Base-by-base conservation (phyloP, 2,888 invertebrate species). In the Heliconius aoede region DNA sequence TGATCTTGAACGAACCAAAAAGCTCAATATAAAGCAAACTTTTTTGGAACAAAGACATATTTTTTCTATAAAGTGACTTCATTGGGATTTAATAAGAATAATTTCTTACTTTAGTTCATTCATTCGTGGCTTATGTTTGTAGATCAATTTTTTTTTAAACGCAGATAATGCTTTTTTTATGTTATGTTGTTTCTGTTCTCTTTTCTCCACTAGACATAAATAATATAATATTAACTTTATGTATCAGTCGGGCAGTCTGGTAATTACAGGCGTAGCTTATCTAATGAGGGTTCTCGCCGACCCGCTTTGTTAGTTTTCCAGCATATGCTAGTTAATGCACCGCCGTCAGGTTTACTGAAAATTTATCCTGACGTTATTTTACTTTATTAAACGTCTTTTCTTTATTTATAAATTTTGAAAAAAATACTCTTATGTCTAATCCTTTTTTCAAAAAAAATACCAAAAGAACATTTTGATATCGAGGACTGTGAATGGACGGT, bases 1-100 rank as follows among this genome's bases (percentile, higher is more conserved):
- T 75, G 71, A 64, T 75, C 71, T 75, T 36, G n/a, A 24, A 15
- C 64, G 28, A 75, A 64, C 64, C 64, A 71, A 71, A 71, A 71
- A 55, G 62, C 55, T 75, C 55, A 72, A 69, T 69, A 69, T 69
- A 46, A 65, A 40, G 40, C 58, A 74, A 74, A 58, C 67, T 32
- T 69, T 30, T 5, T 9, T 18, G 13, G 21, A 74, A 74, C 61
- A 68, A 61, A 36, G 64, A 24, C 61, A 61, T 74, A 21, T 74
- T 69, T 68, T 68, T 67, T 61, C 40, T 68, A 68, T 46, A 68
- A 24, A 18, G 30, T 60, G 46, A 61, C 28, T 58, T 28, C 30
- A 24, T 40, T 30, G 30, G 60, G 61, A 60, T 74, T 74, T 26
- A 8, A 67, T 67, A 21, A 26, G 46, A n/a, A 28, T 5, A 4